Evolutionary conservation across 35 echinoderm and acorn worm genomes (phyloP).

Genomic region (Patiria miniata): DNA sequence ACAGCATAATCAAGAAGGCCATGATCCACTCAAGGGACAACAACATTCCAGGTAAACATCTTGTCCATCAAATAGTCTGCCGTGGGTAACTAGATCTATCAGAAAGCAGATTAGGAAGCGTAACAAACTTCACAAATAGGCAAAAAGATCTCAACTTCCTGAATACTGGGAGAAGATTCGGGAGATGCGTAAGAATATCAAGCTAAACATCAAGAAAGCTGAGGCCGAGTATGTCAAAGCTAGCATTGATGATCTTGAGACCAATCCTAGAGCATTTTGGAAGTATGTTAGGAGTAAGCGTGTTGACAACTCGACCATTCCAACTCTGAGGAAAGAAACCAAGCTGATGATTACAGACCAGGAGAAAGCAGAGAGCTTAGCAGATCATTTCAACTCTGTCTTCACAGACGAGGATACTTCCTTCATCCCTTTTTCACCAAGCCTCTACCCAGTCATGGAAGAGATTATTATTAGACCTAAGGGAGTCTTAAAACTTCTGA

Average conservation of each 20-base stretch:
- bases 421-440: background rate
- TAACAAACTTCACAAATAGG: background rate
- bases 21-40: background rate
- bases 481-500: constrained; percentile 38
- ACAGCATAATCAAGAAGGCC: background rate
- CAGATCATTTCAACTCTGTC: background rate
- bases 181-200: background rate
- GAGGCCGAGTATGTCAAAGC: background rate
- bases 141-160: background rate
- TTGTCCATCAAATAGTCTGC: background rate
- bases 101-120: background rate
- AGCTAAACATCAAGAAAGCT: background rate
- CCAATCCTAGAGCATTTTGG: constrained; percentile 26
- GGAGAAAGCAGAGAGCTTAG: constrained; percentile 31
- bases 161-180: background rate
- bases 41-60: constrained; percentile 2
- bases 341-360: background rate
- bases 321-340: background rate
- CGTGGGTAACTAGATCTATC: background rate
- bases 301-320: background rate
- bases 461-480: constrained; percentile 12
- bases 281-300: no score
- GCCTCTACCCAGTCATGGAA: constrained; percentile 18
- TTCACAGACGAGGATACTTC: constrained; percentile 36
- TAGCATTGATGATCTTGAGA: background rate